A percentile compares a stretch with the other conserved stretches of the same genome.
phyloP scores from a whole-genome alignment of 2,797 vertebrate species.

The Melanotaenia trifasciata region DNA sequence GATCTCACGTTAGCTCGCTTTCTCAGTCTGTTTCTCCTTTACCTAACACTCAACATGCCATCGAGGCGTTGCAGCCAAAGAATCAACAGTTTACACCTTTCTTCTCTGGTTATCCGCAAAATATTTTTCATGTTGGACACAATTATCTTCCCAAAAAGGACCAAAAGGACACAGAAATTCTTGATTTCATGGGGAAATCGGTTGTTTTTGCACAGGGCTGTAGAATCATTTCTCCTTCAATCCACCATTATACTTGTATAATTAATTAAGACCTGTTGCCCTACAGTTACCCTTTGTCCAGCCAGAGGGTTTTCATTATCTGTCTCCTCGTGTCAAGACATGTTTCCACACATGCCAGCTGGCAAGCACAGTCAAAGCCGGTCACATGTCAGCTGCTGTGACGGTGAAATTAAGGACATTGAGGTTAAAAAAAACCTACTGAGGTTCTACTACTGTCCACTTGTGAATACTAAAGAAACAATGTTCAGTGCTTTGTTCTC shows the following conservation, averaged over 20 bases:
- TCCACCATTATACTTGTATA: constrained; percentile 10
- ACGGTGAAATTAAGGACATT: constrained; percentile 1
- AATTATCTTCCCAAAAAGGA: background rate
- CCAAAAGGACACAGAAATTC: background rate
- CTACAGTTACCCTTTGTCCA: constrained; percentile 23
- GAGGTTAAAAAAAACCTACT: constrained; percentile 6
- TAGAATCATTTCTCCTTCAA: constrained; percentile 3
- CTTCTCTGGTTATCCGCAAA: background rate
- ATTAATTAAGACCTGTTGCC: constrained; percentile 26
- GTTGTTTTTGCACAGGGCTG: background rate
- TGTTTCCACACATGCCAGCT: constrained; percentile 21
- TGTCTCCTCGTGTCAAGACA: constrained; percentile 7
- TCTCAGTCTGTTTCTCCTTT: constrained; percentile 26
- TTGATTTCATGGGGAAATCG: background rate
- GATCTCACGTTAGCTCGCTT: constrained; percentile 4
- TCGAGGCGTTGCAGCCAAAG: constrained; percentile 9
- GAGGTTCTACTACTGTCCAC: background rate
- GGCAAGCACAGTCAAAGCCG: constrained; percentile 20
- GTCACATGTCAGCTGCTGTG: background rate
- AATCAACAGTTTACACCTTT: constrained; percentile 5
- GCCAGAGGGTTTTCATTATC: constrained; percentile 19
- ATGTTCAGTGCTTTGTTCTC: constrained; percentile 9
- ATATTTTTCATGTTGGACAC: constrained; percentile 7
- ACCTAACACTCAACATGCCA: constrained; percentile 1
- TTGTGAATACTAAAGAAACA: background rate